Conservation (phyloP, 1,140 invertebrate genomes). For the Papilio glaucus region DNA sequence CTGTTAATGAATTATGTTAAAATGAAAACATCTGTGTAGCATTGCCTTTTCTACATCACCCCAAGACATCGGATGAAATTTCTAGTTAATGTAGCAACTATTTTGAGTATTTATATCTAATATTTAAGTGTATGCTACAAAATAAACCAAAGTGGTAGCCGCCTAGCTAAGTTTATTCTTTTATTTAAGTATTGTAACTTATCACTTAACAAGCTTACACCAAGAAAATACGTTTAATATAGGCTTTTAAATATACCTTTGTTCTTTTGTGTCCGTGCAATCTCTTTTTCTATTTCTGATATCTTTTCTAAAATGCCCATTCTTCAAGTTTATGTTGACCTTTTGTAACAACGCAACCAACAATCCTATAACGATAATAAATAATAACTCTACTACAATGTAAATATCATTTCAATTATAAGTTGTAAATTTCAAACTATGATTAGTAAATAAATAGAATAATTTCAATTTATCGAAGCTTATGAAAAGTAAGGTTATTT, state of each 20-base stretch:
- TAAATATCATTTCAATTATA: conserved; percentile 44
- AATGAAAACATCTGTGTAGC: neutral
- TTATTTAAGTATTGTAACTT: neutral
- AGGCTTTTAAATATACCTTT: conserved; percentile 89
- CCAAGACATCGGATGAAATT: too few species aligned
- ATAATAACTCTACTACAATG: conserved; percentile 31
- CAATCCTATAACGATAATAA: conserved; percentile 18
- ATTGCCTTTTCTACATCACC: too few species aligned
- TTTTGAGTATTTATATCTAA: too few species aligned
- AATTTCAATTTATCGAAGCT: conserved; percentile 1
- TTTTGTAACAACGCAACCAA: conserved; percentile 42
- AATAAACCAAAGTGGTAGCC: neutral
- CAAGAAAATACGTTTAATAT: neutral
- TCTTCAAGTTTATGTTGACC: conserved; percentile 47
- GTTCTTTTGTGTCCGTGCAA: conserved; percentile 99
- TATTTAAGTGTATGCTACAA: neutral
- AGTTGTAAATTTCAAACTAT: conserved; percentile 5
- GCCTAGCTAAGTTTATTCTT: neutral
- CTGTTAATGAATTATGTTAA: too few species aligned
- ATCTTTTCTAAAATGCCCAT: conserved; percentile 99
- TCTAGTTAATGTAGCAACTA: too few species aligned
- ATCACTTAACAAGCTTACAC: neutral
- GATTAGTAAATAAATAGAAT: conserved; percentile 26
- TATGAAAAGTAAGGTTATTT: conserved; percentile 36
- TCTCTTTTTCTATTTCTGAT: conserved; percentile 98